Evolutionary conservation across 2,113 vertebrate species (phyloP), one percentile per base, ranked within the genome.

Genomic region (Erinaceus europaeus): DNA sequence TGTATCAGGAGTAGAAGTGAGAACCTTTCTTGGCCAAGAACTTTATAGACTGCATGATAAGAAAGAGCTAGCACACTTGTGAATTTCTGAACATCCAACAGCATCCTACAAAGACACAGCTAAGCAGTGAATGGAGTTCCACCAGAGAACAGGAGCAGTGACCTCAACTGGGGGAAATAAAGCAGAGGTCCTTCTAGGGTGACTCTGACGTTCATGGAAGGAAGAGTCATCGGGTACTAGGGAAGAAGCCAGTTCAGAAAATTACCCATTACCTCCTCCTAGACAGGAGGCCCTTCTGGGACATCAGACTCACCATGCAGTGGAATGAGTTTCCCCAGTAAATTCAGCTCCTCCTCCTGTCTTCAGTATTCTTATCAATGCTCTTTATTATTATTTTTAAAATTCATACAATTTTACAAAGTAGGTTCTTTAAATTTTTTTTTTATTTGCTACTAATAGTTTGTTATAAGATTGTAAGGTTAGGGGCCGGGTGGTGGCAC

Each of bases 311-410:
- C 55, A n/a, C 40, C 34, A 48, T 42, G 40, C 40, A 62, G 48
- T 55, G 10, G 32, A 83, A 34, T 11, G 65, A 52, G 34, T 53
- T 82, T 61, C 23, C 12, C 48, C 4, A 2, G 9, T 72, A 38
- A 72, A 77, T 72, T 34, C 1, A 20, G 42, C 12, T 78, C 25
- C 29, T 34, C 44, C 14, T 36, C 74, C 29, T 79, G 29, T 34
- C 11, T 32, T 55, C 23, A 23, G 38, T 53, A 73, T n/a, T 68
- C 62, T 36, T 59, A 21, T 68, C 59, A 20, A 29, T 48, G 44
- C 27, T 38, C 13, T 69, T 87, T 53, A 27, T 79, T 84, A n/a
- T n/a, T n/a, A n/a, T n/a, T n/a, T n/a, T 90, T 83, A 46, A 82
- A 64, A 72, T n/a, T 72, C 67, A 32, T 0, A 0, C 18, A 17